Conservation (phyloP, 2,797 vertebrate genomes). For the Rhabdophis nuchalis region DNA sequence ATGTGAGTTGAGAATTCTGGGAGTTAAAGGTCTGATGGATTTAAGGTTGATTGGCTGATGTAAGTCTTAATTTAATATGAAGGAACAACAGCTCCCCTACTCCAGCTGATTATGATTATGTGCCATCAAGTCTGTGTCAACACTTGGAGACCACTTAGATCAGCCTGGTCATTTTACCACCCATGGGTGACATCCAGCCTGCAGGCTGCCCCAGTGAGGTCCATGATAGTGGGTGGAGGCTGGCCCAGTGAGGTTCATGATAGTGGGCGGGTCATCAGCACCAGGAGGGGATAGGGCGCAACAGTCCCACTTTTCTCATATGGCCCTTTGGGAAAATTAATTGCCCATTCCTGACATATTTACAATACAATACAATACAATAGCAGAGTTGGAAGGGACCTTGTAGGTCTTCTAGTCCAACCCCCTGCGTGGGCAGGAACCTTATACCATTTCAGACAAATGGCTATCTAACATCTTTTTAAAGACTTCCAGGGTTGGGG, state of each 20-base stretch:
- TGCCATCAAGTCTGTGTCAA: not conserved
- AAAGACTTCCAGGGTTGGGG: no score
- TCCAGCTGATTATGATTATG: not conserved
- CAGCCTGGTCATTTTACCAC: not conserved
- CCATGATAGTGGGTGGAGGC: not conserved
- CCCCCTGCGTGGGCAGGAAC: no score
- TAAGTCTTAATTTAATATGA: not conserved
- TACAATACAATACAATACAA: no score
- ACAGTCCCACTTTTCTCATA: not conserved
- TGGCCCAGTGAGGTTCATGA: not conserved
- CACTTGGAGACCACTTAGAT: not conserved
- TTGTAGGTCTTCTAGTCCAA: no score
- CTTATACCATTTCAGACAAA: no score
- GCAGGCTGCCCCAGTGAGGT: not conserved
- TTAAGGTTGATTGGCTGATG: not conserved
- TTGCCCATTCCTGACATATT: not conserved
- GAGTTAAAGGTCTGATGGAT: not conserved
- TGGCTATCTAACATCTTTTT: no score
- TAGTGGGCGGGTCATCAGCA: not conserved
- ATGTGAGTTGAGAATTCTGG: not conserved
- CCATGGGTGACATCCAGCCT: not conserved
- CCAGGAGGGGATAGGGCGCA: no score
- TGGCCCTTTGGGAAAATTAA: not conserved
- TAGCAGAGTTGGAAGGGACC: no score
- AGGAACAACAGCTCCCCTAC: not conserved